Evolutionary conservation across 1,140 invertebrate species (phyloP).

Genomic region (Hermetia illucens): DNA sequence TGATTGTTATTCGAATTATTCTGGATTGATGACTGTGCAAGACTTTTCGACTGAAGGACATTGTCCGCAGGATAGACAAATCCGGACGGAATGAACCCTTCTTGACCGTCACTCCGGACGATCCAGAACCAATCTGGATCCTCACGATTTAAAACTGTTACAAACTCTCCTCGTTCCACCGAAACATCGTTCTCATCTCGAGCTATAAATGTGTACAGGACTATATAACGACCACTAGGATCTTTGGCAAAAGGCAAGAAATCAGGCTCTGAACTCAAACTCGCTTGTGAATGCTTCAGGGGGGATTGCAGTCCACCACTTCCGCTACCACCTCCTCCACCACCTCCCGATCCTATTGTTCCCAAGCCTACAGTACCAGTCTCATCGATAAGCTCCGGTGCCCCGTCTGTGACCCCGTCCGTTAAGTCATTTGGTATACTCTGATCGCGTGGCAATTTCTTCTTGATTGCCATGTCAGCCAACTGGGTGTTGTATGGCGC

Average conservation of each 20-base stretch:
- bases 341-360: slow-evolving; percentile 1
- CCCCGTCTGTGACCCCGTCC: slow-evolving; percentile 24
- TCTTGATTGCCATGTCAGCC: slow-evolving; percentile 63
- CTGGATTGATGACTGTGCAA: too few species aligned
- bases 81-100: slow-evolving; percentile 91
- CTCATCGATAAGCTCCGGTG: slow-evolving; percentile 33
- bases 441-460: slow-evolving; percentile 63
- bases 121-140: slow-evolving; percentile 96
- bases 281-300: slow-evolving; percentile 32
- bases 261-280: slow-evolving; percentile 42
- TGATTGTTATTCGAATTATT: too few species aligned
- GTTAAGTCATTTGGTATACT: slow-evolving; percentile 24
- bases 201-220: slow-evolving; percentile 84
- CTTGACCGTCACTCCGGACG: slow-evolving; percentile 76
- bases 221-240: slow-evolving; percentile 77
- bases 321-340: background rate
- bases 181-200: slow-evolving; percentile 89
- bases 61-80: slow-evolving; percentile 82
- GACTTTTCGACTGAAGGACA: slow-evolving; percentile 53
- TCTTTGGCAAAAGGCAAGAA: slow-evolving; percentile 75
- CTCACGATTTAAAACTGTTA: slow-evolving; percentile 85
- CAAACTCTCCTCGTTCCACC: slow-evolving; percentile 85
- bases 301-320: slow-evolving; percentile 20
- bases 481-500: slow-evolving; percentile 68
- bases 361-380: slow-evolving; percentile 7